Conservation (phyloP, 2,113 vertebrate genomes). For the Channa maculata region DNA sequence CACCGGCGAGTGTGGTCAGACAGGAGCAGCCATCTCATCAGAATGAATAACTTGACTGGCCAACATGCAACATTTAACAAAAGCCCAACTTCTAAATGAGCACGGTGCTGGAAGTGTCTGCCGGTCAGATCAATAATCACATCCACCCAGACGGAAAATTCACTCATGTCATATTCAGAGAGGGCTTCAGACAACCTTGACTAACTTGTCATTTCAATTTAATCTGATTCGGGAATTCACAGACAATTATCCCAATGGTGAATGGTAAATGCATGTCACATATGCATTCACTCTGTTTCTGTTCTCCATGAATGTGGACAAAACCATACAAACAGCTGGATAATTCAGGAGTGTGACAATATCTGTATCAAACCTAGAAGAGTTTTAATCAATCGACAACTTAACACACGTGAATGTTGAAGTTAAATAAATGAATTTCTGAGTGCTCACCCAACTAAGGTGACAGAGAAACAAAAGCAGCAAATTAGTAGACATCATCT, state of each 20-base stretch:
- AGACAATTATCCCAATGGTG: conserved; percentile 3
- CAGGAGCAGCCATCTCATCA: conserved; percentile 4
- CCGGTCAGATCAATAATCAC: conserved; percentile 59
- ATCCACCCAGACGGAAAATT: conserved; percentile 48
- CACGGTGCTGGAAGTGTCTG: conserved; percentile 18
- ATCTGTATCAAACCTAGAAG: too few species aligned
- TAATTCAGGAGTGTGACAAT: too few species aligned
- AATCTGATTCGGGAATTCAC: conserved; percentile 35
- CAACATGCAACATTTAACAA: conserved; percentile 39
- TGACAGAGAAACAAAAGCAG: too few species aligned
- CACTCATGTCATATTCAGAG: conserved; percentile 47
- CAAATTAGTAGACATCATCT: too few species aligned
- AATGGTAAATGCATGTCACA: neutral
- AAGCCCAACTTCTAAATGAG: conserved; percentile 12
- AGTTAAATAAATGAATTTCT: too few species aligned
- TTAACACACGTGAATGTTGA: too few species aligned
- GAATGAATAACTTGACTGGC: conserved; percentile 3
- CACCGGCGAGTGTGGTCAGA: neutral
- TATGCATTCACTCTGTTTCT: neutral
- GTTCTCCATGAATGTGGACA: too few species aligned
- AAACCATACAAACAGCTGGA: too few species aligned
- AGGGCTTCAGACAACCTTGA: conserved; percentile 20
- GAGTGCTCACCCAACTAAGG: too few species aligned
- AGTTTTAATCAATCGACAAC: too few species aligned
- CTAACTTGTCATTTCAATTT: conserved; percentile 58